Base-by-base conservation (phyloP, 1,140 invertebrate genomes). In the Frieseomelitta varia region DNA sequence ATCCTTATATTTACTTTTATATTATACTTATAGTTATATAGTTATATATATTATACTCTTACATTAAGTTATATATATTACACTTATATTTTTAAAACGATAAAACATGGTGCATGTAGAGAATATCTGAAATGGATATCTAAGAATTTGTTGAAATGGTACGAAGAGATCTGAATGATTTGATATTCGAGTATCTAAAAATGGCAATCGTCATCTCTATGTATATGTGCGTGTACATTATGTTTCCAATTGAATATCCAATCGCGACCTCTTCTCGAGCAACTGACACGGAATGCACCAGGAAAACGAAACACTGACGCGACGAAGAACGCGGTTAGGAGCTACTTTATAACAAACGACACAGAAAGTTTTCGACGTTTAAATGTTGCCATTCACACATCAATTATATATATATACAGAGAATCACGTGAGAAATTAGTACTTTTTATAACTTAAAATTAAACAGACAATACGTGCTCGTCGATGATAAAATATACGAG, bases 211-310 rank as follows among this genome's bases (percentile, higher is more conserved):
- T 30, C 2, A 14, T 4, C 21, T 27, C 39, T n/a, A 71, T 51
- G 12, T 47, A 6, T n/a, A 6, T 24, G 14, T 63, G 53, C 58
- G 68, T 65, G 72, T 75, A 21, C 63, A 81, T 88, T 88, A 85
- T 71, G 72, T 85, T 81, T 88, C 87, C 87, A 87, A 87, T 87
- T 87, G 87, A 87, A 88, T 85, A 87, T 85, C 81, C 86, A 85
- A 87, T 85, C 68, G 86, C 19, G 86, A 85, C 86, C 87, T 88
- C 86, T 81, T 84, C 85, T 55, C 77, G 58, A 81, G 69, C 69
- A 79, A 81, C 68, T 79, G 87, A 78, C 87, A 87, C 34, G 75
- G 87, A 87, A 88, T 88, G 87, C 87, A 73, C 55, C 56, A 73
- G 78, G 47, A 63, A 81, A 87, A 74, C 78, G 56, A 75, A 53